Base-by-base conservation (phyloP, 2,113 vertebrate species). In the Tragelaphus imberbis region DNA sequence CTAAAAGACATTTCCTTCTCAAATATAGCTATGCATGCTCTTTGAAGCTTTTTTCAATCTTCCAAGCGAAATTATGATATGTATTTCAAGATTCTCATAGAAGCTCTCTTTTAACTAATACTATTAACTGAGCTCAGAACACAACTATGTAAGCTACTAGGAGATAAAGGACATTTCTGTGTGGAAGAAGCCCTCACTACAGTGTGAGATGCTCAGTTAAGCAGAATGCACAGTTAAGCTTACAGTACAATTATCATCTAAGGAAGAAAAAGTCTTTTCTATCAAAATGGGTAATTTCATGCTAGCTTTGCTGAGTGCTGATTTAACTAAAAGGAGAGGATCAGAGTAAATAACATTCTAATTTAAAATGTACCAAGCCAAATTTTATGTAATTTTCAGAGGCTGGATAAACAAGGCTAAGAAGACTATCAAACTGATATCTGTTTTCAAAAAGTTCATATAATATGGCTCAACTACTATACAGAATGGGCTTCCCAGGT, bases 281-380 rank as follows among this genome's bases (percentile, higher is more conserved):
- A 17, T 63, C 87, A 91, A 87, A 95, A 91, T 58, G 4, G 47
- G 7, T 61, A 33, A 90, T 40, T 90, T 82, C 93, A 47, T 5
- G 13, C 56, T 81, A 82, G 81, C 44, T 96, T 59, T 75, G 25
- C 33, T 80, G 12, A 5, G 63, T 88, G 58, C 7, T 80, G 25
- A 88, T 51, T 85, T 94, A 90, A 75, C 49, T 79, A 86, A 94
- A 88, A 87, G 27, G 14, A 88, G 47, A 30, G 14, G 7, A 88
- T 61, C 53, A 65, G 30, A 85, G 19, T 55, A 97, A 84, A 13
- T 28, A 90, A 63, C 7, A 75, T 30, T 96, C 65, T 77, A 95
- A 92, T 16, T 86, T 91, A 91, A 93, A 97, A 93, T 30, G 56
- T 49, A 93, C 21, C 44, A 91, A 92, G 23, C 17, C 61, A 88